Evolutionary conservation across 2,888 invertebrate genomes (phyloP).

Genomic region (Odiellus spinosus): DNA sequence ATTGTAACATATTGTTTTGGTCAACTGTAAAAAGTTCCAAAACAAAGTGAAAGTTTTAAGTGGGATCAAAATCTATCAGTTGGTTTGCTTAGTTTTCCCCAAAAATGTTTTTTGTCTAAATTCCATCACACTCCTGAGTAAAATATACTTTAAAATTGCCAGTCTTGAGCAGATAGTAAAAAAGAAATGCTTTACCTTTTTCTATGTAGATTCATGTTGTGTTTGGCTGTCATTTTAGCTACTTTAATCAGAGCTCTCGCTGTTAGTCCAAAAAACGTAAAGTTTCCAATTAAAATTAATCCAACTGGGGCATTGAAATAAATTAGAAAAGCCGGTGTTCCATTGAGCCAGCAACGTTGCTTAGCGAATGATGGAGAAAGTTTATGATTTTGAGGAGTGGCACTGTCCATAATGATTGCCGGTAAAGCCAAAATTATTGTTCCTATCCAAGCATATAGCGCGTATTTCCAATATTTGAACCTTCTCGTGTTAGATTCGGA

Average conservation of each 20-base stretch:
- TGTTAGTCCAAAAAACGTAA: constrained; percentile 14
- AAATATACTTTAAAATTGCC: too few species aligned
- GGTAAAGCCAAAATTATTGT: constrained; percentile 8
- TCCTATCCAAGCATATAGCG: constrained; percentile 13
- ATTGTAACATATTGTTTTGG: too few species aligned
- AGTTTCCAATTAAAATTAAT: constrained; percentile 12
- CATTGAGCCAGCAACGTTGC: constrained; percentile 16
- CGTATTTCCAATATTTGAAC: constrained; percentile 10
- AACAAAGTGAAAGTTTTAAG: too few species aligned
- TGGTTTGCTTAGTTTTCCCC: too few species aligned
- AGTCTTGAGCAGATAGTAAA: too few species aligned
- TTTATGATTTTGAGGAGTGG: constrained; percentile 4
- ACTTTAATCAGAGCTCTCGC: constrained; percentile 12
- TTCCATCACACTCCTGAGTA: too few species aligned
- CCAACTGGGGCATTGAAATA: constrained; percentile 18
- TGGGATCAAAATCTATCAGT: too few species aligned
- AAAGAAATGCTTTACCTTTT: constrained; percentile 13
- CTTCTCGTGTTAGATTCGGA: not conserved
- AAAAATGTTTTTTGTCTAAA: too few species aligned
- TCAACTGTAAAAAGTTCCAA: too few species aligned
- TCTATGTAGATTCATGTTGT: constrained; percentile 12
- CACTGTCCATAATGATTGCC: constrained; percentile 10
- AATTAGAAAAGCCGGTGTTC: constrained; percentile 14
- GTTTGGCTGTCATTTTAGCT: constrained; percentile 9
- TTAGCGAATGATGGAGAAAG: constrained; percentile 14